These are phyloP conservation scores for Dysdera silvatica DNA, from an alignment of 1,140 invertebrate species.

Conservation along the genomic window DNA sequence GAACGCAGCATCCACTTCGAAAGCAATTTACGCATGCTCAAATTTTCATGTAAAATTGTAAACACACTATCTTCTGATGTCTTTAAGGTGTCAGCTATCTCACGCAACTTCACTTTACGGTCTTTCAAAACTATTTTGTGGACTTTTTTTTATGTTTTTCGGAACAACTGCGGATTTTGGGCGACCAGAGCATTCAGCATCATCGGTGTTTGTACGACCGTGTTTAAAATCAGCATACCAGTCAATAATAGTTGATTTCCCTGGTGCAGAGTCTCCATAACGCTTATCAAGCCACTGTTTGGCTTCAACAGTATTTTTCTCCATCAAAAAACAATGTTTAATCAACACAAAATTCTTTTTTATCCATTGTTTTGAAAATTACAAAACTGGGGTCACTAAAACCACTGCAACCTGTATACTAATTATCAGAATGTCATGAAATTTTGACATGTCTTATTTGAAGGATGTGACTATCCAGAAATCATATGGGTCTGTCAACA, in stretches of 20 bases:
- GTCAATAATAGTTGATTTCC: background rate
- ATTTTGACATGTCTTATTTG: background rate
- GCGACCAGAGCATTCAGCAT: background rate
- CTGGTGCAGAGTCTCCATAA: background rate
- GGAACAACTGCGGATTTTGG: slow-evolving; percentile 7
- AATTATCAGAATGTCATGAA: background rate
- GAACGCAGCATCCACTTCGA: slow-evolving; percentile 1
- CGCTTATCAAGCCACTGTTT: background rate
- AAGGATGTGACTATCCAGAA: background rate
- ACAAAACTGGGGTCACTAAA: background rate
- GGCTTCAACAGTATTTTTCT: slow-evolving; percentile 1
- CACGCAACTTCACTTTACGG: slow-evolving; percentile 6
- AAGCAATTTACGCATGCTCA: slow-evolving; percentile 7
- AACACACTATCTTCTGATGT: background rate
- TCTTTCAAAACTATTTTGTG: slow-evolving; percentile 3
- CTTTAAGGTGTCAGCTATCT: slow-evolving; percentile 4
- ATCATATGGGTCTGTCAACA: background rate
- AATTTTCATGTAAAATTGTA: slow-evolving; percentile 15
- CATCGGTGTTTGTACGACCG: background rate
- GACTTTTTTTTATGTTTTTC: slow-evolving; percentile 8
- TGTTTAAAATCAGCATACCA: background rate
- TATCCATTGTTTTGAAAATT: background rate
- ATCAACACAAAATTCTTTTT: background rate
- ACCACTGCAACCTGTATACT: background rate
- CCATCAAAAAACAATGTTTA: background rate